These are phyloP conservation scores for Lordiphosa mommai DNA, from an alignment of 1,140 invertebrate species.

Conservation along the genomic window DNA sequence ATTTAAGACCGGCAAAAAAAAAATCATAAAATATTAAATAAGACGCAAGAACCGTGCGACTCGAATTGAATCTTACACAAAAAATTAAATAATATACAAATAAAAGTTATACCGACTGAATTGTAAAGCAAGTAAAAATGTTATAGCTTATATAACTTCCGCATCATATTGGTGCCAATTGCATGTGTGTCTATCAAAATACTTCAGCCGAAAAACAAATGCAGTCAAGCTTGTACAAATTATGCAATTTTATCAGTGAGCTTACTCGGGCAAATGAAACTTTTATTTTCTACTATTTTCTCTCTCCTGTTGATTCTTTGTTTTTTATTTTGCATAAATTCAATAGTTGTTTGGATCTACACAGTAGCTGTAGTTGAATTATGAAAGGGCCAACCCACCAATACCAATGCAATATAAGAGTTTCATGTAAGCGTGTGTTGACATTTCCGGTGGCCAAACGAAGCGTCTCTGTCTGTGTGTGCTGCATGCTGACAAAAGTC, in stretches of 20 bases:
- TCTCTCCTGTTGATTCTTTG: not conserved
- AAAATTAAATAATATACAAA: too few relatives aligned
- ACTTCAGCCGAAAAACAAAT: not conserved
- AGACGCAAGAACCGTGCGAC: too few relatives aligned
- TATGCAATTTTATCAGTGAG: constrained; percentile 11
- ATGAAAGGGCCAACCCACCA: constrained; percentile 27
- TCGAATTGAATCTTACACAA: too few relatives aligned
- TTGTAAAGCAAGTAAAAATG: too few relatives aligned
- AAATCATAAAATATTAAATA: too few relatives aligned
- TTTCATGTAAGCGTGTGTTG: constrained; percentile 24
- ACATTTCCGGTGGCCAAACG: constrained; percentile 41
- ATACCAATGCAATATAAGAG: constrained; percentile 12
- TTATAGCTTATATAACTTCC: too few relatives aligned
- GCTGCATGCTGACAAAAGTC: constrained; percentile 28
- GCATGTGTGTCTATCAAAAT: too few relatives aligned
- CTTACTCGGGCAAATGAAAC: constrained; percentile 10
- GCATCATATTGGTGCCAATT: too few relatives aligned
- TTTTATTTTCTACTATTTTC: constrained; percentile 3
- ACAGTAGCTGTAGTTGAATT: constrained; percentile 43
- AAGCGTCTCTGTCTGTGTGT: constrained; percentile 4
- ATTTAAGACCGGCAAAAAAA: too few relatives aligned
- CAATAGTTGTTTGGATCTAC: constrained; percentile 30
- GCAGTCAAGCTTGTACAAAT: constrained; percentile 33
- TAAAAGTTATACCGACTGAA: too few relatives aligned
- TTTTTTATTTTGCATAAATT: constrained; percentile 29